phyloP scores from a whole-genome alignment of 2,797 vertebrate species.

The Mormyrops attenuatus region DNA sequence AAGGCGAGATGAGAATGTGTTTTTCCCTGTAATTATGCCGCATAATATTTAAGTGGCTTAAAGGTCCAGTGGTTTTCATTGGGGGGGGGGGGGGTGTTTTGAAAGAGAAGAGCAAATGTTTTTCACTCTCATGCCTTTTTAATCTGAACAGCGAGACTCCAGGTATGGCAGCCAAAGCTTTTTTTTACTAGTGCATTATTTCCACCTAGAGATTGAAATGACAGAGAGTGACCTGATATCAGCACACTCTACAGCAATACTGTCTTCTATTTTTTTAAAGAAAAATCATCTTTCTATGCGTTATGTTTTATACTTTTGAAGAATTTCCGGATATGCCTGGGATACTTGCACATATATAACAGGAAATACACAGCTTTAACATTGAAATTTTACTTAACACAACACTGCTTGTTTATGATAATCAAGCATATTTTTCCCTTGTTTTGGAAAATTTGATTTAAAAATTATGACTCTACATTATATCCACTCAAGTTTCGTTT shows the following conservation, averaged over 20 bases:
- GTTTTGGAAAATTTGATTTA: not conserved
- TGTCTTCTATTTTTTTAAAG: not conserved
- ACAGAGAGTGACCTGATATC: conserved; percentile 37
- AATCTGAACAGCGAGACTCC: conserved; percentile 35
- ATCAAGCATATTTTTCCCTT: not conserved
- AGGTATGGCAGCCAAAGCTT: conserved; percentile 39
- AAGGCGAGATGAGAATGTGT: conserved; percentile 50
- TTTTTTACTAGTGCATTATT: conserved; percentile 41
- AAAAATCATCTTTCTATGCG: not conserved
- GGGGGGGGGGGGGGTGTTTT: conserved; percentile 52
- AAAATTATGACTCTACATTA: not conserved
- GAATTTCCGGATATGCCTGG: not conserved
- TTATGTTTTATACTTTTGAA: not conserved
- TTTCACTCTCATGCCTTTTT: conserved; percentile 31
- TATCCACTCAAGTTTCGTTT: not conserved
- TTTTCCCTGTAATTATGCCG: conserved; percentile 56
- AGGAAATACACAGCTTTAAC: not conserved
- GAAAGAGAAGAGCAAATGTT: conserved; percentile 49
- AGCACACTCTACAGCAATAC: not conserved
- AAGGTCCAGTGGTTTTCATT: conserved; percentile 49
- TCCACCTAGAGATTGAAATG: conserved; percentile 39
- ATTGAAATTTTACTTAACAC: too few relatives aligned
- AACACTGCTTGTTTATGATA: not conserved
- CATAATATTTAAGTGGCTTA: conserved; percentile 64
- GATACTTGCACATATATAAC: not conserved